Evolutionary conservation across 2,888 invertebrate genomes (phyloP), one percentile per base, ranked within the genome.

Genomic region (Hirudinaria manillensis): DNA sequence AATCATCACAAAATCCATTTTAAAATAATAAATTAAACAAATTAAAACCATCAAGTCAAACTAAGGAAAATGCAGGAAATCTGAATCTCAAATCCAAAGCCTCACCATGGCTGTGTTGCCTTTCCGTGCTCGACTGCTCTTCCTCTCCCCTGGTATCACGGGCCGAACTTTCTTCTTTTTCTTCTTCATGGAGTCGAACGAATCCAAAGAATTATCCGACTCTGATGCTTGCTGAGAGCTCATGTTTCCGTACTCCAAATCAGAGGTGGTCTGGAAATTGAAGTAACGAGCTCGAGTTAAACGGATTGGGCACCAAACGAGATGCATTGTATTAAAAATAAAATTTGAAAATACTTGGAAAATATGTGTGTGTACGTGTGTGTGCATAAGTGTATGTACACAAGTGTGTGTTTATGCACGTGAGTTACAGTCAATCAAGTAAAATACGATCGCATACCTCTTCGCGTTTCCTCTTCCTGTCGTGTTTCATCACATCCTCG

Each of bases 141-240:
- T 80, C 70, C 80, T 67, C 68, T 80, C 80, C n/a, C 79, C 79
- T 3, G 79, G 80, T 45, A 80, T 80, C 24, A 70, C 70, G 13
- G 74, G 75, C 45, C 61, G 67, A 19, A 36, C 45, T 53, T 74
- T 70, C 67, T 76, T 74, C 75, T 72, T 76, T 67, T 76, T 77
- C 61, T 76, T 77, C 53, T 76, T 78, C 36, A 29, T 32, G 19
- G 55, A 79, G 4, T 55, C 74, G n/a, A 51, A 67, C 29, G 76
- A 74, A 67, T 74, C 76, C n/a, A 53, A 65, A 13, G 71, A 71
- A 36, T 71, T 53, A 27, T 74, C 76, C 16, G 66, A 51, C 32
- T 73, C 73, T 2, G 45, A 53, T 13, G 73, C 34, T n/a, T 65
- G 55, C 38, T 65, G 65, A 1, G 55, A 53, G n/a, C 65, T 55